phyloP scores from a whole-genome alignment of 30 jellyfish, hydroid and myxozoan species.

The Rhopilema esculentum region DNA sequence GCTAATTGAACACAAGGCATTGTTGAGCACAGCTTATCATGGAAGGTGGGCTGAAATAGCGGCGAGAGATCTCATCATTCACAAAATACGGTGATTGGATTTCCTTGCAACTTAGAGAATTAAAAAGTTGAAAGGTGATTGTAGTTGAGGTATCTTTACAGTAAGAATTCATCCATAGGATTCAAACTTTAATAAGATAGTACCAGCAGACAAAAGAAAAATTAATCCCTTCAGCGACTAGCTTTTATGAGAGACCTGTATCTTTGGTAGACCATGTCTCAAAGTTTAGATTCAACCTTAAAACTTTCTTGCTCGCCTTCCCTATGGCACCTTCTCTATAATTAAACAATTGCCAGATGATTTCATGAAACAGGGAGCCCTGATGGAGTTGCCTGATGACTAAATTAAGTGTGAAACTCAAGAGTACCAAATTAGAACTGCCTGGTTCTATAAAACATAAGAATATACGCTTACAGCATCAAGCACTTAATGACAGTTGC shows the following conservation, averaged over 20 bases:
- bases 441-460: no score
- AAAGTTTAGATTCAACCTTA: not conserved
- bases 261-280: not conserved
- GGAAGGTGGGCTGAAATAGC: not conserved
- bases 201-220: not conserved
- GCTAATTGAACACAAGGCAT: not conserved
- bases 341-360: no score
- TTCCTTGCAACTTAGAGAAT: not conserved
- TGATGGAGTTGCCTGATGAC: no score
- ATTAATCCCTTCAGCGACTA: not conserved
- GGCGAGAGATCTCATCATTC: not conserved
- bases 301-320: no score
- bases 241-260: not conserved
- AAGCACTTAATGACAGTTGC: no score
- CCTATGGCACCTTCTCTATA: no score
- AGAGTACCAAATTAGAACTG: no score
- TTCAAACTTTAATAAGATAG: not conserved
- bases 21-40: not conserved
- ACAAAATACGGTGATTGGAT: not conserved
- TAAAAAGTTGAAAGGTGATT: not conserved
- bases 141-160: not conserved
- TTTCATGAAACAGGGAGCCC: no score
- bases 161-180: not conserved
- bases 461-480: no score
- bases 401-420: no score